Evolutionary conservation across 2,113 vertebrate species (phyloP).

Genomic region (Sinocyclocheilus maitianheensis): DNA sequence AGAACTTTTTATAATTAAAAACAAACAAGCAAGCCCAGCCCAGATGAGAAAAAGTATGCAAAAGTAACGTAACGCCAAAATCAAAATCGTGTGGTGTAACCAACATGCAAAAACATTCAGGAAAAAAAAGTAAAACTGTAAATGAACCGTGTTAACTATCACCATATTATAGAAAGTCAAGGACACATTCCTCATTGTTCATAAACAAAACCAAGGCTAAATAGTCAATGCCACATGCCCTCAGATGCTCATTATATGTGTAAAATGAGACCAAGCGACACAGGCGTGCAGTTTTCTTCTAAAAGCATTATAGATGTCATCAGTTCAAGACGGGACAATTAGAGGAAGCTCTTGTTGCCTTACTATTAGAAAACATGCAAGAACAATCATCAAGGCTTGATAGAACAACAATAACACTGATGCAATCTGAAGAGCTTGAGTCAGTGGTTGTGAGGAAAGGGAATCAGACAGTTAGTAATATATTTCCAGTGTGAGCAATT

Average conservation of each 20-base stretch:
- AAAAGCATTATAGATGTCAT: conserved; percentile 53
- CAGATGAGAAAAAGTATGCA: no score
- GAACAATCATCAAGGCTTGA: conserved; percentile 59
- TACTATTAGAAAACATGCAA: conserved; percentile 51
- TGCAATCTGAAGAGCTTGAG: neutral
- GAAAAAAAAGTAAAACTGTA: neutral
- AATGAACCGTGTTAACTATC: neutral
- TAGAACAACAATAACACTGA: conserved; percentile 33
- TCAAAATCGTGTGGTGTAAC: neutral
- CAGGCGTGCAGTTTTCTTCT: conserved; percentile 24
- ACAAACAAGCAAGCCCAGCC: no score
- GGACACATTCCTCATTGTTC: neutral
- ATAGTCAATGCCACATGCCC: conserved; percentile 26
- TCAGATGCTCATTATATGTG: neutral
- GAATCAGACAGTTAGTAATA: neutral
- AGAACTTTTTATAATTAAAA: no score
- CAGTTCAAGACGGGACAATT: conserved; percentile 65
- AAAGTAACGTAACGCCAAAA: neutral
- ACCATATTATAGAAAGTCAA: neutral
- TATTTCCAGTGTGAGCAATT: neutral
- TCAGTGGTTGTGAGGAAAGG: neutral
- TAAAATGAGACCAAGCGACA: conserved; percentile 35
- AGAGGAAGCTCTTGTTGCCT: conserved; percentile 64
- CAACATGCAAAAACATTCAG: neutral
- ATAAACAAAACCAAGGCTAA: conserved; percentile 11